These are phyloP conservation scores for Penaeus japonicus DNA, from an alignment of 1,140 invertebrate genomes.

Conservation along the genomic window DNA sequence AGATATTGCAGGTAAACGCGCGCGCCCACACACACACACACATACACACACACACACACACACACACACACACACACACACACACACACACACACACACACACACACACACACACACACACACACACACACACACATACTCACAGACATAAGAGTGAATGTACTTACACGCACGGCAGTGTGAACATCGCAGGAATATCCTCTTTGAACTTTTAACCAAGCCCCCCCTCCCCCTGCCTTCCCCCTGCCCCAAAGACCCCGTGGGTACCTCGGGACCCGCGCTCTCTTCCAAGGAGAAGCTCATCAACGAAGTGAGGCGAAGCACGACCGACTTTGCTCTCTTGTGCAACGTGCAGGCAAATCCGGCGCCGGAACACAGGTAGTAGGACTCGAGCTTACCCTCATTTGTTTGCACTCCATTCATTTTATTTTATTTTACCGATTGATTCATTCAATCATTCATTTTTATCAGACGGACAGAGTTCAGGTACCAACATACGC, in stretches of 20 bases:
- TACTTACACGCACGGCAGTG: no score
- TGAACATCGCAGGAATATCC: background rate
- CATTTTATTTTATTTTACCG: background rate
- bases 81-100: conserved; percentile 3
- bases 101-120: background rate
- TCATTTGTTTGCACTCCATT: background rate
- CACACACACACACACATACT: background rate
- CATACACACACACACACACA: background rate
- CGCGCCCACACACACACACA: background rate
- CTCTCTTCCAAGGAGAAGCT: conserved; percentile 37
- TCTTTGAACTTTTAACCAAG: background rate
- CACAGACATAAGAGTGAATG: no score
- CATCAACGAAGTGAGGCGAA: conserved; percentile 27
- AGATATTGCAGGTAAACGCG: background rate
- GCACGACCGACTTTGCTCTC: conserved; percentile 11
- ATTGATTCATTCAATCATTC: no score
- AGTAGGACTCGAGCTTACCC: background rate
- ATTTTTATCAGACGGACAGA: background rate
- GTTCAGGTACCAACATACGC: background rate
- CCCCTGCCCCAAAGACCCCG: background rate
- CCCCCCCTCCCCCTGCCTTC: background rate
- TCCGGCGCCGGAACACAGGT: conserved; percentile 41
- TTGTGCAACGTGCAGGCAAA: conserved; percentile 37
- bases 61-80: conserved; percentile 1
- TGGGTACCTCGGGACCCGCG: conserved; percentile 1